A percentile compares a stretch with the other conserved stretches of the same genome.
Evolutionary conservation across 2,888 invertebrate species (phyloP).

Genomic region (Acleris literana): DNA sequence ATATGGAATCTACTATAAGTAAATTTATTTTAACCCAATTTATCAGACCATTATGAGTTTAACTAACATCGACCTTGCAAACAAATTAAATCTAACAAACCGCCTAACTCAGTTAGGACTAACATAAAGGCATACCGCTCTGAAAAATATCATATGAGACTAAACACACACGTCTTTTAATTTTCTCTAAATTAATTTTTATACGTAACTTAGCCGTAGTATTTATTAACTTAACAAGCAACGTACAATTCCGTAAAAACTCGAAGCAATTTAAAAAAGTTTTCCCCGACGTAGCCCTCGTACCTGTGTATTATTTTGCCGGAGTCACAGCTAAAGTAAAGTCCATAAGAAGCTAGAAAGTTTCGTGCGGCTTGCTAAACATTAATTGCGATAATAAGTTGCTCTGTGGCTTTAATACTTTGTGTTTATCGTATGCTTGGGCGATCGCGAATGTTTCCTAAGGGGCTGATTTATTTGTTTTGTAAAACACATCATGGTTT

Average conservation of each 20-base stretch:
- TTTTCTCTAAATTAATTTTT: no score
- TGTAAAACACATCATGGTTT: neutral
- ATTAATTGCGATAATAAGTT: constrained; percentile 20
- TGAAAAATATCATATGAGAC: no score
- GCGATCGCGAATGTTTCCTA: neutral
- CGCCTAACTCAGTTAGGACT: no score
- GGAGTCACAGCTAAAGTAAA: constrained; percentile 17
- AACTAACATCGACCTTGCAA: no score
- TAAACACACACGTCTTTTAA: no score
- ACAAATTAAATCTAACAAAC: no score
- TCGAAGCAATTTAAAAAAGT: constrained; percentile 8
- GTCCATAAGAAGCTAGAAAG: constrained; percentile 15
- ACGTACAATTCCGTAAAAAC: constrained; percentile 6
- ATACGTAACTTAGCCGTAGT: neutral
- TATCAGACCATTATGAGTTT: no score
- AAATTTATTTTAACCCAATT: no score
- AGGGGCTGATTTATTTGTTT: neutral
- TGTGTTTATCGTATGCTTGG: constrained; percentile 8
- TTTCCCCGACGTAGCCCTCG: neutral
- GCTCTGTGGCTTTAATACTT: constrained; percentile 19
- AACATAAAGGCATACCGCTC: no score
- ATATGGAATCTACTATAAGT: no score
- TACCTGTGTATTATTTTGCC: constrained; percentile 9
- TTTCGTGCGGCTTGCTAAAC: constrained; percentile 14
- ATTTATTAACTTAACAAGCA: neutral